Percentiles rank a stretch among this genome's conserved stretches.
phyloP scores from a whole-genome alignment of 2,113 vertebrate genomes.

The Calypte anna region DNA sequence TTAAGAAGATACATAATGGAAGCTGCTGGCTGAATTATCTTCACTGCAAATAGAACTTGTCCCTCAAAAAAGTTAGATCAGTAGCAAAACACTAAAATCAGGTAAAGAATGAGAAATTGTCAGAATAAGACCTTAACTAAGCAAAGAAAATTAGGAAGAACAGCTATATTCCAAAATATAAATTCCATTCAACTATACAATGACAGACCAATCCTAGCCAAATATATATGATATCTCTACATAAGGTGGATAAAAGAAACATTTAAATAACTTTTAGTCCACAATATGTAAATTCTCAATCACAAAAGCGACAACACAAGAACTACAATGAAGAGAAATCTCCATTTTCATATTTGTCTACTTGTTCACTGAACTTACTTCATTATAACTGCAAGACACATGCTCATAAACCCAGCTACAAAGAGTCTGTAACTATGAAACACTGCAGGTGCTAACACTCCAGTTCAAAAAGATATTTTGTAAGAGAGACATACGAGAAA shows the following conservation, averaged over 20 bases:
- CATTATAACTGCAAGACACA: background rate
- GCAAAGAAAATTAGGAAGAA: background rate
- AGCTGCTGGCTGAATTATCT: background rate
- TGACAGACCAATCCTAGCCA: background rate
- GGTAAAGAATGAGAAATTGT: background rate
- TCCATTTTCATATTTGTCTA: background rate
- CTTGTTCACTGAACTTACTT: background rate
- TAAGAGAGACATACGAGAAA: slow-evolving; percentile 77
- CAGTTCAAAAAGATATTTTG: background rate
- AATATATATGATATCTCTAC: background rate
- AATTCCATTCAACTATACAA: background rate
- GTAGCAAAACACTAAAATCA: background rate
- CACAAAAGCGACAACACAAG: background rate
- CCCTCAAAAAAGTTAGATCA: background rate
- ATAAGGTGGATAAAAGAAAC: background rate
- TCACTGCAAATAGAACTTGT: background rate
- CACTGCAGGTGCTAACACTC: background rate
- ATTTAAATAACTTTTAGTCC: background rate
- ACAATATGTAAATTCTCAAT: background rate
- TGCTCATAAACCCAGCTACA: background rate
- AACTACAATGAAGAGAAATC: background rate
- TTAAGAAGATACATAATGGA: background rate
- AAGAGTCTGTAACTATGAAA: background rate
- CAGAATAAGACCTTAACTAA: background rate
- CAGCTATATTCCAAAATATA: background rate